Evolutionary conservation across 2,888 invertebrate species (phyloP).

Genomic region (Spatulosminthurus flaviceps): DNA sequence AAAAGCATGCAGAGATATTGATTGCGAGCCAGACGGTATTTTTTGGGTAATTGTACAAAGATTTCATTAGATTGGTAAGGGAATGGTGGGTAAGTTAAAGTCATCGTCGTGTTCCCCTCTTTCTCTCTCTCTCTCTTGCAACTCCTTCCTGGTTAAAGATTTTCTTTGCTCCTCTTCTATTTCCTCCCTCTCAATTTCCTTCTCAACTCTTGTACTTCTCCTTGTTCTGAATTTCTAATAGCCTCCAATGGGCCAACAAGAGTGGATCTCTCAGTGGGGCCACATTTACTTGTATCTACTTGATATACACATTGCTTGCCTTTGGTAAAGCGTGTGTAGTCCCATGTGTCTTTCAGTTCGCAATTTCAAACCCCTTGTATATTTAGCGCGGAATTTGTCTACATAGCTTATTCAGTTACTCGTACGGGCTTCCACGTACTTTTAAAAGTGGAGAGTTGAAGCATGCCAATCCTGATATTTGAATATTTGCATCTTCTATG

Average conservation of each 20-base stretch:
- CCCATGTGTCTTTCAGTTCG: no score
- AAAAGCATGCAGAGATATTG: constrained; percentile 42
- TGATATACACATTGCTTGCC: no score
- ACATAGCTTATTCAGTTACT: no score
- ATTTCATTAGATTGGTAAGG: constrained; percentile 53
- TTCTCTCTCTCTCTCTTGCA: not conserved
- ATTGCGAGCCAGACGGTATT: constrained; percentile 47
- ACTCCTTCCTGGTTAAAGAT: not conserved
- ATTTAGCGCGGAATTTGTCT: no score
- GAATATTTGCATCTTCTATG: no score
- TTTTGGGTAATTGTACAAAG: constrained; percentile 54
- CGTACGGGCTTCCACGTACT: no score
- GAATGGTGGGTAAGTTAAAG: constrained; percentile 41
- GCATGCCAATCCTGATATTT: no score
- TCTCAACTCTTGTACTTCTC: constrained; percentile 8
- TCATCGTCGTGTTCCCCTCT: constrained; percentile 19
- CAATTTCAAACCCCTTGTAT: no score
- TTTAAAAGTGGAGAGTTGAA: no score
- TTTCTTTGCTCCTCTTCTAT: not conserved
- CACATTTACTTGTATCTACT: not conserved
- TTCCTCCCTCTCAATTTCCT: not conserved
- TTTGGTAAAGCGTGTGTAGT: no score
- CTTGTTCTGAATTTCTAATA: constrained; percentile 45
- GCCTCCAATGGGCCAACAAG: constrained; percentile 9
- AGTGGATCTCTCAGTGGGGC: not conserved